phyloP scores from a whole-genome alignment of 2,888 invertebrate species.

The Oscheius sp. region DNA sequence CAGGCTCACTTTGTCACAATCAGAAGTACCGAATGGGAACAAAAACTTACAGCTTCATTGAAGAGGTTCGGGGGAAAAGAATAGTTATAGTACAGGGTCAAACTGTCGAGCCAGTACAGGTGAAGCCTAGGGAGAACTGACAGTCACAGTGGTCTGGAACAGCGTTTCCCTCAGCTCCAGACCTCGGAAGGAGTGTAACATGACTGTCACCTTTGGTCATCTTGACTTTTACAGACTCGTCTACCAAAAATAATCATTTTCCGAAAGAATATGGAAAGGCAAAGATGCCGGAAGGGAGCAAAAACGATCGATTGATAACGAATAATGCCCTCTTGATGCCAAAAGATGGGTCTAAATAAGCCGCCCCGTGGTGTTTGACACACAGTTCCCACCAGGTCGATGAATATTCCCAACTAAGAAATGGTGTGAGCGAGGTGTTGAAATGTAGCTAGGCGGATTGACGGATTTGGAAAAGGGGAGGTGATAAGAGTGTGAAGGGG shows the following conservation, averaged over 20 bases:
- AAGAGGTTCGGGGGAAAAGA: too few species aligned
- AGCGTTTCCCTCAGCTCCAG: too few species aligned
- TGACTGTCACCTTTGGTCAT: too few species aligned
- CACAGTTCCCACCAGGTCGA: conserved; percentile 1
- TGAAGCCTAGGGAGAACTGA: not conserved
- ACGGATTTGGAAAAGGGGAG: not conserved
- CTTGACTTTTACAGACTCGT: too few species aligned
- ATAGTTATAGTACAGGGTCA: too few species aligned
- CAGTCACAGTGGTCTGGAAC: not conserved
- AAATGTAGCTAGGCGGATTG: not conserved
- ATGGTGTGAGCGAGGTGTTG: not conserved
- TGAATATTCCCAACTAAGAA: not conserved
- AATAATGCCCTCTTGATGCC: conserved; percentile 23
- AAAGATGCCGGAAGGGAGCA: conserved; percentile 2
- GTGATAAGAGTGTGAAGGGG: not conserved
- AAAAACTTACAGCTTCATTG: too few species aligned
- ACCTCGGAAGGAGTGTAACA: too few species aligned
- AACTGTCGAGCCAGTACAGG: too few species aligned
- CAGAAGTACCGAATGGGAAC: too few species aligned
- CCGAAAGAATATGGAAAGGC: not conserved
- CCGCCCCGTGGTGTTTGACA: not conserved
- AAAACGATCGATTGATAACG: conserved; percentile 33
- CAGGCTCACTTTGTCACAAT: too few species aligned
- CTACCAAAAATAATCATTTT: not conserved
- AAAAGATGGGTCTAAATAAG: conserved; percentile 21